Percentiles rank a stretch among this genome's conserved stretches.
Evolutionary conservation across 2,888 invertebrate species (phyloP).

Genomic region (Dasysyrphus tricinctus): DNA sequence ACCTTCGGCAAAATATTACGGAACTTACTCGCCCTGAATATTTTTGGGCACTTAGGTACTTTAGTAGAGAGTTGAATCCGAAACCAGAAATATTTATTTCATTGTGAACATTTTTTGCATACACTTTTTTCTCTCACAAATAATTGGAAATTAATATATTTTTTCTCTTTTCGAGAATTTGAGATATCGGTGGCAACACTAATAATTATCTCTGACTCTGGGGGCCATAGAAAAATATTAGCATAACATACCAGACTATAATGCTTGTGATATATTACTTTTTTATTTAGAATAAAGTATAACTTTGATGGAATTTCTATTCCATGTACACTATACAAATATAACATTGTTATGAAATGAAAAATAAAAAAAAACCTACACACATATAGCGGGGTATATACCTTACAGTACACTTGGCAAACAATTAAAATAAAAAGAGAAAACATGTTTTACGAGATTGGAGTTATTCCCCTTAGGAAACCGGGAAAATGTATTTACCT

Average conservation of each 20-base stretch:
- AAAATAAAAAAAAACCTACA: neutral
- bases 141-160: too few species aligned
- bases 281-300: conserved; percentile 1
- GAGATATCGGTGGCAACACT: too few species aligned
- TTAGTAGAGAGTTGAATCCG: too few species aligned
- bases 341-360: conserved; percentile 11
- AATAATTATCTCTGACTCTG: too few species aligned
- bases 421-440: conserved; percentile 16
- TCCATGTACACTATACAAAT: conserved; percentile 20
- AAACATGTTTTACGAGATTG: conserved; percentile 46
- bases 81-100: too few species aligned
- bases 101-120: too few species aligned
- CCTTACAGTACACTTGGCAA: conserved; percentile 10
- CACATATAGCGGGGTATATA: neutral
- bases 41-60: too few species aligned
- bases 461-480: conserved; percentile 44
- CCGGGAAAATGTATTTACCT: conserved; percentile 34
- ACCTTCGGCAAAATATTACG: too few species aligned
- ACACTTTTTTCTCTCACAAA: too few species aligned
- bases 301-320: conserved; percentile 11
- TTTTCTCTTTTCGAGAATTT: too few species aligned
- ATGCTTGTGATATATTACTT: neutral
- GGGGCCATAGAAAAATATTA: neutral
- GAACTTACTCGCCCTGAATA: too few species aligned
- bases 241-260: neutral